Evolutionary conservation across 2,888 invertebrate genomes (phyloP), one percentile per base, ranked within the genome.

Genomic region (Parnassius apollo): DNA sequence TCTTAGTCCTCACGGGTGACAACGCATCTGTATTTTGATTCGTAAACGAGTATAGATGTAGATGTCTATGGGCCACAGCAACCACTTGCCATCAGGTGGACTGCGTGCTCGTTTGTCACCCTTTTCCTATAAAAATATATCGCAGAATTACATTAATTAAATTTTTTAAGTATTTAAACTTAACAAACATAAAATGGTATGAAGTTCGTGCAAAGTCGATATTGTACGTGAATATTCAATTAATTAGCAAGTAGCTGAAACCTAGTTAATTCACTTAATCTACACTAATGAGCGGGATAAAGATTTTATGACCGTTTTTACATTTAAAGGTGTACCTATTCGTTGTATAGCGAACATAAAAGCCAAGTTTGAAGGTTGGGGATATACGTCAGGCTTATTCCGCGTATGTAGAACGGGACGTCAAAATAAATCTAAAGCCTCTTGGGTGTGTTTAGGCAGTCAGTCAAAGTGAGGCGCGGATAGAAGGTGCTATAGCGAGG

Each of bases 401-500:
- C 61, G 55, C 57, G 58, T 48, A 63, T 65, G 66, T 58, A 63
- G 62, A 62, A 70, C 65, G 66, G 65, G 73, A 78, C 71, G 75
- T 81, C 77, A 80, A 80, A 82, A 78, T 74, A 81, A 79, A 81
- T 80, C 75, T 77, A 78, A 82, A 83, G 72, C 75, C 85, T 81
- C 84, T 69, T 66, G 81, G 83, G 87, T 81, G 80, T 81, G 79
- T 85, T 87, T 79, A 81, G 77, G 71, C 75, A 25, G 56, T 46
- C 75, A 13, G 56, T 46, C 18, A 74, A 70, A 70, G 71, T 68
- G 73, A 73, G 67, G 75, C 71, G 68, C 71, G 77, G 83, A 83
- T 82, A 82, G 82, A 83, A 79, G 78, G 76, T 77, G 80, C 77
- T 79, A 35, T 7, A 76, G 82, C 78, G 81, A 85, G 86, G 86